Base-by-base conservation (phyloP, 2,113 vertebrate species). In the Neomonachus schauinslandi region DNA sequence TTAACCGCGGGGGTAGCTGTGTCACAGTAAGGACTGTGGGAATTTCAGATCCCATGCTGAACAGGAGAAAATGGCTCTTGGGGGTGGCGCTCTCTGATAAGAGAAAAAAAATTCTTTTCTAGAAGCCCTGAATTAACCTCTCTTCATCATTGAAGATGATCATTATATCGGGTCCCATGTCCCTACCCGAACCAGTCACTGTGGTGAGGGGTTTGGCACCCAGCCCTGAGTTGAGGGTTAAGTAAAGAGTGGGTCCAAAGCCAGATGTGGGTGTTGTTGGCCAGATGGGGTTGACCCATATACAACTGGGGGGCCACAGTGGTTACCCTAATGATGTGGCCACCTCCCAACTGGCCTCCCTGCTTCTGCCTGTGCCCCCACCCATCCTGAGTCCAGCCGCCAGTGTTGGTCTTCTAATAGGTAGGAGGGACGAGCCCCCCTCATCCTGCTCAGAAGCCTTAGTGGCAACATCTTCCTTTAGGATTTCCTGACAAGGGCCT, bases 401-500 rank as follows among this genome's bases (percentile, higher is more conserved):
- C 10, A 1, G 4, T 0, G 6, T 0, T 33, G 10, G 2, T 57
- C 57, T 69, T 21, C 39, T 53, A 16, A 14, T 1, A 0, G 1
- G 2, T 3, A 0, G n/a, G 18, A 24, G 15, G 39, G 33, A 15
- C 0, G 39, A 11, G 46, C 16, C 31, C 7, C 5, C 33, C 74
- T 86, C 31, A 5, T 4, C 24, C 65, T 11, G 7, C 71, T 39
- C 26, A 36, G 95, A 67, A 53, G 12, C n/a, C 5, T 39, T 69
- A 11, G 2, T 4, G n/a, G 42, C 22, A 33, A 2, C 1, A 0
- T 51, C 31, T 91, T 39, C 65, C 15, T 24, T 36, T 26, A 31
- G 1, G 6, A 12, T 28, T 82, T 76, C n/a, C 49, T 19, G 2
- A 74, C 4, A 31, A 42, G 74, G 72, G 63, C 33, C 7, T 1